Evolutionary conservation across 2,797 vertebrate species (phyloP), one percentile per base, ranked within the genome.

Genomic region (Sebastiscus tertius): DNA sequence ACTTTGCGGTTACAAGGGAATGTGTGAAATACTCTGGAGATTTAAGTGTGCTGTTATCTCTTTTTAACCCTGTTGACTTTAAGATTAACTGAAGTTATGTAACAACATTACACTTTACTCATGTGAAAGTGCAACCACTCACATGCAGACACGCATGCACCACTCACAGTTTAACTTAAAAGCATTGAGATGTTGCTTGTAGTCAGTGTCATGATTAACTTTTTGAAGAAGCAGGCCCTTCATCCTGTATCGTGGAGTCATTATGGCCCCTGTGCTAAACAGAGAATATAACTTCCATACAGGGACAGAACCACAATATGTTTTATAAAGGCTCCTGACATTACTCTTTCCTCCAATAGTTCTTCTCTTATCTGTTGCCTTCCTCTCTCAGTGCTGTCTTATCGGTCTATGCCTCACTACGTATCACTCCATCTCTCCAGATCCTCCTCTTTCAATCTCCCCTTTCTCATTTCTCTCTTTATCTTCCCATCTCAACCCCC

Each of bases 361-460:
- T 81, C 64, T 34, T 55, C 68, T 72, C 82, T 90, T 89, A 92
- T 93, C 90, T 80, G 62, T 78, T 59, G 75, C 81, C 79, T 27
- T 79, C 75, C 68, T 80, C 80, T 84, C 84, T 88, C 81, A 77
- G 79, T 75, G 64, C 71, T 6, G 10, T 68, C 84, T 87, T 92
- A 91, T 94, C 91, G 77, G 80, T 74, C 81, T 46, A 2, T 74
- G 80, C 86, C 76, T 68, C 2, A 5, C 82, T 54, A 42, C 70
- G 61, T 89, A 92, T 93, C 90, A 80, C 75, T 90, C 82, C 86
- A 91, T 93, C 89, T 90, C 82, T 81, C 42, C 80, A 88, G 89
- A 87, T 90, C 81, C 77, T 79, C 75, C 80, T 90, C 81, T 86
- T 92, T 88, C 86, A 88, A 68, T 86, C 88, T 81, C 79, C 67